phyloP scores from a whole-genome alignment of 2,888 invertebrate genomes.

The Ophioninae sp. region DNA sequence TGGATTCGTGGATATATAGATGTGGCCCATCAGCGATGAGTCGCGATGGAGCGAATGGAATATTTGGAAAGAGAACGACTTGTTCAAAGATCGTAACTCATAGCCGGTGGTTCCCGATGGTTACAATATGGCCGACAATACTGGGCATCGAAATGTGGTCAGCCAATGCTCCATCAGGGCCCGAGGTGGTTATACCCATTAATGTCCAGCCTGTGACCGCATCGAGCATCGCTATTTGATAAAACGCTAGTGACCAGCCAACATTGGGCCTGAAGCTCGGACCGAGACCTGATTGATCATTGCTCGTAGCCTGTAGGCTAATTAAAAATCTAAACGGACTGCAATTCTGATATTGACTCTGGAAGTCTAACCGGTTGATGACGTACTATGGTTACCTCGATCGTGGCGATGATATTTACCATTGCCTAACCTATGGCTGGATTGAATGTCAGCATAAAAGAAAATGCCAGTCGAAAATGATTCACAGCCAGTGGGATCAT shows the following conservation, averaged over 20 bases:
- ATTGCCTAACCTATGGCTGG: not conserved
- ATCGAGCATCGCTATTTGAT: not conserved
- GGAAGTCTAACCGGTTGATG: not conserved
- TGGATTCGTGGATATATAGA: not conserved
- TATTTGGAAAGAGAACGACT: slow-evolving; percentile 15
- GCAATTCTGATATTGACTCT: not conserved
- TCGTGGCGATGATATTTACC: not conserved
- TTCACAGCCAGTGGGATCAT: not conserved
- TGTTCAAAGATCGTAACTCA: not conserved
- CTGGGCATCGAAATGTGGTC: not conserved
- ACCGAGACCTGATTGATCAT: not conserved
- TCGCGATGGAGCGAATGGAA: not conserved
- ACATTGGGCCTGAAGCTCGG: not conserved
- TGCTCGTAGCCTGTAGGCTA: not conserved
- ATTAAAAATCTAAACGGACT: not conserved
- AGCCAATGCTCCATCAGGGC: not conserved
- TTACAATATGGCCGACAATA: not conserved
- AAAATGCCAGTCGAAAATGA: not conserved
- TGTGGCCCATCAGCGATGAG: not conserved
- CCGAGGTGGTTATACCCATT: not conserved
- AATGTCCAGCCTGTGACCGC: not conserved
- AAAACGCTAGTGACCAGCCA: not conserved
- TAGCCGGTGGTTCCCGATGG: not conserved
- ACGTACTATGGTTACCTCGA: not conserved
- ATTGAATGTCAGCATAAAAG: not conserved